A percentile compares a stretch with the other conserved stretches of the same genome.
Conservation (phyloP, 2,888 invertebrate species). For the Coenonympha arcania region DNA sequence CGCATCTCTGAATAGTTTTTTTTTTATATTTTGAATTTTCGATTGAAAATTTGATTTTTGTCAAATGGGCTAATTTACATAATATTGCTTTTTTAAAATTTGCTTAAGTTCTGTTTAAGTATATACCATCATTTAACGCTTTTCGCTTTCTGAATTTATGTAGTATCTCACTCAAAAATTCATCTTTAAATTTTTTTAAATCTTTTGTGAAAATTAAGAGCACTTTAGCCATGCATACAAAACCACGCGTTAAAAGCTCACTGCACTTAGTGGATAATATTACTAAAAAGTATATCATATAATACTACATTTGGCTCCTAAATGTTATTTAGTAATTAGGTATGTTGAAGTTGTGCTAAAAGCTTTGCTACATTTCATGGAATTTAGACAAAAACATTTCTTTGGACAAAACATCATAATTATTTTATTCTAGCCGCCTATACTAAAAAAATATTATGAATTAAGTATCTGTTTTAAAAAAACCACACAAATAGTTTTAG, state of each 20-base stretch:
- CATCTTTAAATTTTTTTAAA: not conserved
- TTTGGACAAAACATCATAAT: too few relatives aligned
- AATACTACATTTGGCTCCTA: not conserved
- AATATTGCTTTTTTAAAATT: too few relatives aligned
- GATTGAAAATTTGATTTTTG: too few relatives aligned
- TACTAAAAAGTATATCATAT: not conserved
- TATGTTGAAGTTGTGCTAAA: slow-evolving; percentile 4
- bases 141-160: too few relatives aligned
- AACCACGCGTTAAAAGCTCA: not conserved
- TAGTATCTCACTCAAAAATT: not conserved
- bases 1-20: not conserved
- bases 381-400: not conserved
- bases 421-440: too few relatives aligned
- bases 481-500: too few relatives aligned
- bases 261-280: not conserved
- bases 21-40: too few relatives aligned
- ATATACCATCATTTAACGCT: too few relatives aligned
- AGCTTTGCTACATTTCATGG: not conserved
- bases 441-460: too few relatives aligned
- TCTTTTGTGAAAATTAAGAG: not conserved
- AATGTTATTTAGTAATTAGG: not conserved
- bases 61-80: too few relatives aligned
- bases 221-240: slow-evolving; percentile 1
- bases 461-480: too few relatives aligned
- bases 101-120: too few relatives aligned